Percentiles rank a stretch among this genome's conserved stretches.
Evolutionary conservation across 1,140 invertebrate genomes (phyloP).

Genomic region (Adelges cooleyi): DNA sequence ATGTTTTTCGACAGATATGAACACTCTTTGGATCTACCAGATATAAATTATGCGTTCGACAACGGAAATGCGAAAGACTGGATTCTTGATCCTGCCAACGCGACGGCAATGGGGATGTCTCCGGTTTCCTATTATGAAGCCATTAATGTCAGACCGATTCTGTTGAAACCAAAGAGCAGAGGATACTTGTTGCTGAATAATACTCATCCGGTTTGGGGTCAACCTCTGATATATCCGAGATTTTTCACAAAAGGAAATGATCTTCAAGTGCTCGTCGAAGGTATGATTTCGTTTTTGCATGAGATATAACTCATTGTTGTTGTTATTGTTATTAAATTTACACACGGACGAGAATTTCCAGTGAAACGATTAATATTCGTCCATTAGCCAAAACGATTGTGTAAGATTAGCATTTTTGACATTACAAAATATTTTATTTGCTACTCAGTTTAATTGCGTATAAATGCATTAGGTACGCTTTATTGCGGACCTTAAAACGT

Average conservation of each 20-base stretch:
- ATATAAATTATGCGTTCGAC: constrained; percentile 54
- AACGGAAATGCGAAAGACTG: constrained; percentile 37
- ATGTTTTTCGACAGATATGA: too few species aligned
- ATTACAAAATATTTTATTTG: too few species aligned
- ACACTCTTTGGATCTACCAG: constrained; percentile 40
- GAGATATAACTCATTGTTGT: too few species aligned
- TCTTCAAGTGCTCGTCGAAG: constrained; percentile 32
- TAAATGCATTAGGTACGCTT: too few species aligned
- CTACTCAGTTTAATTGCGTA: too few species aligned
- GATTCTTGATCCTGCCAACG: constrained; percentile 36
- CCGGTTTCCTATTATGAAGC: constrained; percentile 36
- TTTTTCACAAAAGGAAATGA: constrained; percentile 37
- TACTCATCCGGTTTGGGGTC: constrained; percentile 43
- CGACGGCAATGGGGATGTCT: constrained; percentile 33
- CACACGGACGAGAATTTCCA: too few species aligned
- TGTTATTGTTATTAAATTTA: too few species aligned
- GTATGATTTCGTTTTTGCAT: constrained; percentile 10
- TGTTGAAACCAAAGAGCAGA: constrained; percentile 42
- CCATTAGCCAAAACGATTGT: too few species aligned
- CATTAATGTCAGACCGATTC: constrained; percentile 37
- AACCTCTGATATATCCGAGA: constrained; percentile 50
- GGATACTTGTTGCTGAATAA: constrained; percentile 41
- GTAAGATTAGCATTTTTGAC: too few species aligned
- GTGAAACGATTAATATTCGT: too few species aligned
- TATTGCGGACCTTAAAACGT: too few species aligned